phyloP scores from a whole-genome alignment of 1,140 invertebrate genomes.

The Ectropis grisescens region DNA sequence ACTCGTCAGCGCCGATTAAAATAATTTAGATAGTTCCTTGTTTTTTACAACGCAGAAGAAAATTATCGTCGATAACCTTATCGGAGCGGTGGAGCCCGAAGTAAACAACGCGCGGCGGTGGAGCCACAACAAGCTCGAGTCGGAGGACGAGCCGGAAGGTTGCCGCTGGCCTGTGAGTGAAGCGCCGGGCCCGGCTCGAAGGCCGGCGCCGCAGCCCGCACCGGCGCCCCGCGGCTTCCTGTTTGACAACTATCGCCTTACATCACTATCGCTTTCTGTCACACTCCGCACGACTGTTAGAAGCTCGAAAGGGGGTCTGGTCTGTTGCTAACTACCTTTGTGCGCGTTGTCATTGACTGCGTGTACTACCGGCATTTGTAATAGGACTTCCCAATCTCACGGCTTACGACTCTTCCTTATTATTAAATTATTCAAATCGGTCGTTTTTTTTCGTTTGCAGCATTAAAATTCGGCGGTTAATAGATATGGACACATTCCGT shows the following conservation, averaged over 20 bases:
- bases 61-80: conserved; percentile 47
- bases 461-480: conserved; percentile 16
- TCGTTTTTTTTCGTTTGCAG: conserved; percentile 20
- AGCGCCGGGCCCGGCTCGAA: too few species aligned
- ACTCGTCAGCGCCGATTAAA: conserved; percentile 34
- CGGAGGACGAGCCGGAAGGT: too few species aligned
- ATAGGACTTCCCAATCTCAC: conserved; percentile 35
- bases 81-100: too few species aligned
- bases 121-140: too few species aligned
- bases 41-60: conserved; percentile 50
- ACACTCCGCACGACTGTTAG: conserved; percentile 55
- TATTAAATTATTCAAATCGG: conserved; percentile 32
- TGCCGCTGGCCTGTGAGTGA: too few species aligned
- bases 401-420: conserved; percentile 40
- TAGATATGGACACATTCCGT: conserved; percentile 22
- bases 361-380: conserved; percentile 48
- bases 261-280: conserved; percentile 67
- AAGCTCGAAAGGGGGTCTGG: conserved; percentile 56
- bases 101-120: too few species aligned
- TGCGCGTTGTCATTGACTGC: conserved; percentile 40
- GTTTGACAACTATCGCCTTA: conserved; percentile 67
- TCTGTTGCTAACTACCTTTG: conserved; percentile 51
- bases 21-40: conserved; percentile 43
- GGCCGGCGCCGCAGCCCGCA: conserved; percentile 42
- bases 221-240: conserved; percentile 62